phyloP scores from a whole-genome alignment of 2,797 vertebrate species.

The Acestrorhynchus altus region DNA sequence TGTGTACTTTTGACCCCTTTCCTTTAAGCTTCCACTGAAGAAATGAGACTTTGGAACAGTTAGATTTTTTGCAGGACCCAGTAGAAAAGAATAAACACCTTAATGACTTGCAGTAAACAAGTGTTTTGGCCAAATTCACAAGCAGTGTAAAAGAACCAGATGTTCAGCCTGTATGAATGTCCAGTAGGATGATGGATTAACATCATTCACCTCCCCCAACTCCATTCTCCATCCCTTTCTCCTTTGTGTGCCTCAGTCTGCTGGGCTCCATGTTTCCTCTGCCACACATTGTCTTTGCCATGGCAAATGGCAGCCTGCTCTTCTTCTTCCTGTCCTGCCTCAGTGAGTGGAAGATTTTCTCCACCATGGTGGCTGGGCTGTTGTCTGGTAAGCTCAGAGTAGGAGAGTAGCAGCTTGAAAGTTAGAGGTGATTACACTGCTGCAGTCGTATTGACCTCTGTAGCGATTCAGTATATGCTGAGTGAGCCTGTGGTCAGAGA shows the following conservation, averaged over 20 bases:
- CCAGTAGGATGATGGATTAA: slow-evolving; percentile 9
- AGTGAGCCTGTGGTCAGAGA: background rate
- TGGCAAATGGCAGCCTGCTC: slow-evolving; percentile 76
- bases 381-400: slow-evolving; percentile 67
- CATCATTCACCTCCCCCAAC: background rate
- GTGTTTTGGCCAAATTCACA: background rate
- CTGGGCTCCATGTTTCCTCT: slow-evolving; percentile 81
- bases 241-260: slow-evolving; percentile 62
- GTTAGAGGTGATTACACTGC: background rate
- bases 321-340: slow-evolving; percentile 74
- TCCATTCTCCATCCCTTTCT: background rate
- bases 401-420: slow-evolving; percentile 9
- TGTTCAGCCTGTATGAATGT: background rate
- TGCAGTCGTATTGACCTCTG: background rate
- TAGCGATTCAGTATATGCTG: background rate
- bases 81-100: background rate
- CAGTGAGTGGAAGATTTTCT: slow-evolving; percentile 73
- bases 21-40: background rate
- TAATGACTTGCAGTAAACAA: background rate
- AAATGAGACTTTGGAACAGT: background rate
- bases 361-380: slow-evolving; percentile 72
- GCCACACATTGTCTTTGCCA: slow-evolving; percentile 77
- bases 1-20: background rate
- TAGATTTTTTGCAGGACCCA: background rate
- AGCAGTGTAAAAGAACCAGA: background rate